Percentiles rank a stretch among this genome's conserved stretches.
These are phyloP conservation scores for Coelopa frigida DNA, from an alignment of 1,140 invertebrate species.

Conservation along the genomic window DNA sequence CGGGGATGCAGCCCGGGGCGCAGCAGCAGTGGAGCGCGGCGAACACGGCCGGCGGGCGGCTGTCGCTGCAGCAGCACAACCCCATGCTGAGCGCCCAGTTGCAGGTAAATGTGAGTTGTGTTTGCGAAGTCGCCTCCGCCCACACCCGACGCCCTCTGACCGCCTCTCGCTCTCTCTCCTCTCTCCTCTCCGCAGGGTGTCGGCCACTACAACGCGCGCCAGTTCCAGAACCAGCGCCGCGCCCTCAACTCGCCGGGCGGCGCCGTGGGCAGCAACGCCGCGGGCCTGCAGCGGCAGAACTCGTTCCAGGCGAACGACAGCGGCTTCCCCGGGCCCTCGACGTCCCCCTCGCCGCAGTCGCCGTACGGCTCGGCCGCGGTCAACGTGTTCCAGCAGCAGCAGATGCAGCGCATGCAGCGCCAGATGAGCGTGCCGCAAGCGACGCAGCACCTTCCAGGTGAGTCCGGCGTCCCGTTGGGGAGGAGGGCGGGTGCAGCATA, in stretches of 20 bases:
- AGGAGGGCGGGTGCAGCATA: too few species aligned
- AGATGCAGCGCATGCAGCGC: constrained; percentile 45
- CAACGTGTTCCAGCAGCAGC: constrained; percentile 28
- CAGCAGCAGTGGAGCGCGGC: constrained; percentile 11
- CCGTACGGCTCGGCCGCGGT: constrained; percentile 15
- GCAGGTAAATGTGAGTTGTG: constrained; percentile 48
- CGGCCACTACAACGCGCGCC: constrained; percentile 35
- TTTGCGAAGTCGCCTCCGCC: background rate
- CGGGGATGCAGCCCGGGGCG: constrained; percentile 15
- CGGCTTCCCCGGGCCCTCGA: constrained; percentile 22
- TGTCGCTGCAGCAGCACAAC: constrained; percentile 58
- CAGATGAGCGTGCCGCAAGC: constrained; percentile 57
- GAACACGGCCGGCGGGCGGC: constrained; percentile 14
- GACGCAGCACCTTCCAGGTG: constrained; percentile 62
- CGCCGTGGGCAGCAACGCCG: constrained; percentile 24
- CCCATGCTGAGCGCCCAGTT: constrained; percentile 74
- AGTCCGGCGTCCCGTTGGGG: too few species aligned
- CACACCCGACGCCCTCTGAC: too few species aligned
- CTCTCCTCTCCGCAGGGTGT: constrained; percentile 23
- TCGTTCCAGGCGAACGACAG: constrained; percentile 41
- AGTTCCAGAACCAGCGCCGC: constrained; percentile 40
- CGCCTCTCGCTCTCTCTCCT: too few species aligned
- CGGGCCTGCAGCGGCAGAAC: constrained; percentile 32
- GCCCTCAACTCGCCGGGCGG: constrained; percentile 51
- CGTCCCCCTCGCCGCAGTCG: constrained; percentile 49